phyloP scores from a whole-genome alignment of 2,888 invertebrate species.

The Melanchra persicariae region DNA sequence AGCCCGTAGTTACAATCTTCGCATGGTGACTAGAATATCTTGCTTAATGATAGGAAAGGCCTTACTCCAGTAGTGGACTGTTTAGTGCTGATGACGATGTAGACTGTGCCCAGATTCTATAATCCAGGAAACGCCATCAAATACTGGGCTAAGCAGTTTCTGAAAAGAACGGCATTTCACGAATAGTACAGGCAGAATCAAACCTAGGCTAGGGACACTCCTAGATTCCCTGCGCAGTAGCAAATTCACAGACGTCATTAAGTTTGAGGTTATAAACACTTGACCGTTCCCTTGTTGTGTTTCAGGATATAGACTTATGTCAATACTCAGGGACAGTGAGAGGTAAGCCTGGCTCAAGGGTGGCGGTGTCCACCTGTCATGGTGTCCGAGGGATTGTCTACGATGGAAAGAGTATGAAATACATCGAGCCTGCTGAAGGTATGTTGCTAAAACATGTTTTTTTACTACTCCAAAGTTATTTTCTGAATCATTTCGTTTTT shows the following conservation, averaged over 20 bases:
- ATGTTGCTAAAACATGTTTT: neutral
- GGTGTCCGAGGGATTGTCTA: conserved; percentile 94
- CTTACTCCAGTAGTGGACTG: neutral
- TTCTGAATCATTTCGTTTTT: too few species aligned
- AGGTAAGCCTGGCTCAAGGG: conserved; percentile 93
- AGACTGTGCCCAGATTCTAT: neutral
- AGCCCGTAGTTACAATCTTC: neutral
- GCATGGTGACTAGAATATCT: neutral
- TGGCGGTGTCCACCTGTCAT: conserved; percentile 95
- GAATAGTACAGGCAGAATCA: neutral
- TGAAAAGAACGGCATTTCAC: neutral
- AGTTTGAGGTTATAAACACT: neutral
- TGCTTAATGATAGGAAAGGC: neutral
- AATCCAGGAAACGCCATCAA: neutral
- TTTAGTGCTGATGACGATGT: neutral
- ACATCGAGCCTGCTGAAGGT: conserved; percentile 91
- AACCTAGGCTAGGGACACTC: too few species aligned
- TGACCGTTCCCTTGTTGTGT: neutral
- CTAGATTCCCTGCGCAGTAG: too few species aligned
- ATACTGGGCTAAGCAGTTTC: neutral
- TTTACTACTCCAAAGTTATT: too few species aligned
- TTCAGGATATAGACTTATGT: conserved; percentile 93
- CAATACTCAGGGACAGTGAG: conserved; percentile 95
- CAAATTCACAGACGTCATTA: too few species aligned
- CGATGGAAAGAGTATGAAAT: conserved; percentile 94